These are phyloP conservation scores for Nasonia longicornis DNA, from an alignment of 1,140 invertebrate species.

Conservation along the genomic window DNA sequence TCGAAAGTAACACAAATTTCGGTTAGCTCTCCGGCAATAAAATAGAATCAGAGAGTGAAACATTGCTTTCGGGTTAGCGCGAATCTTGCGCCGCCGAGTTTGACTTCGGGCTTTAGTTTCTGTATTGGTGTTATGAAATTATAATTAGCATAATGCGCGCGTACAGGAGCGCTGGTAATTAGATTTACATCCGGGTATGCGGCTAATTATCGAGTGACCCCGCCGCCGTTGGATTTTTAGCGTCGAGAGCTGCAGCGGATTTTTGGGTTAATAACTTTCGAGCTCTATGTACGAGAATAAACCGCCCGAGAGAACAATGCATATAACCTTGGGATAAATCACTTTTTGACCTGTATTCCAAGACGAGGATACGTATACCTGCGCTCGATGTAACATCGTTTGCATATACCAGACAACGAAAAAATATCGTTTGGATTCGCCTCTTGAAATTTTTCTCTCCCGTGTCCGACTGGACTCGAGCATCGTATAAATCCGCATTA, in stretches of 20 bases:
- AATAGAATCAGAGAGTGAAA: neutral
- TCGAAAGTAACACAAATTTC: neutral
- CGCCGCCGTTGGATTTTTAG: neutral
- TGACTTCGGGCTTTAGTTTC: neutral
- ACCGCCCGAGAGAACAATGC: neutral
- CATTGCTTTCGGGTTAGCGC: neutral
- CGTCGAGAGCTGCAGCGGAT: neutral
- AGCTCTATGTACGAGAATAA: neutral
- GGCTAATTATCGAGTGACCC: neutral
- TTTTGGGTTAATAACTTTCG: neutral
- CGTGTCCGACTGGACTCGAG: too few relatives aligned
- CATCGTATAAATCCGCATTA: neutral
- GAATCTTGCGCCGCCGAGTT: neutral
- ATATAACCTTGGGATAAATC: constrained; percentile 20
- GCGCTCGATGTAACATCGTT: neutral
- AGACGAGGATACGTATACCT: too few relatives aligned
- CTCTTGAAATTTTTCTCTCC: too few relatives aligned
- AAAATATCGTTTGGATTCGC: neutral
- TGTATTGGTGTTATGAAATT: neutral
- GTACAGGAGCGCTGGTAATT: neutral
- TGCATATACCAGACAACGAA: neutral
- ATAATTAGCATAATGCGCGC: neutral
- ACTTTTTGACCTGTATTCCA: constrained; percentile 30
- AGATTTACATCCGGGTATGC: neutral
- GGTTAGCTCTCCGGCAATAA: neutral